Percentiles rank a stretch among this genome's conserved stretches.
Evolutionary conservation across 2,888 invertebrate species (phyloP).

Genomic region (Andrena camellia): DNA sequence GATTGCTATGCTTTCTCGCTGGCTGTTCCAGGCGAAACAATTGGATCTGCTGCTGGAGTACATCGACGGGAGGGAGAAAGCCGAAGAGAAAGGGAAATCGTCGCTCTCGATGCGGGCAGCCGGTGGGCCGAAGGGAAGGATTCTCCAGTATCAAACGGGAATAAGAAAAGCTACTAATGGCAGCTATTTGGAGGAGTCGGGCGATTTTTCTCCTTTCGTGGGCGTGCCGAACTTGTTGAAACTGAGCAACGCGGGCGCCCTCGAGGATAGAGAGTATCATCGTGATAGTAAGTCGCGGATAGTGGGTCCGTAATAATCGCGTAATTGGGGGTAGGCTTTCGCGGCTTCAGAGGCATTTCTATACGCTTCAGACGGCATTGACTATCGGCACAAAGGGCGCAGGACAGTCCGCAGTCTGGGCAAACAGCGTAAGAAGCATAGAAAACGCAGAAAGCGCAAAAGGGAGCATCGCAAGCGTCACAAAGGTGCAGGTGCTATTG

Average conservation of each 20-base stretch:
- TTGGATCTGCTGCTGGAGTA: conserved; percentile 69
- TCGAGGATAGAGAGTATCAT: neutral
- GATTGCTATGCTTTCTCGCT: neutral
- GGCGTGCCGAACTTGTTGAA: conserved; percentile 11
- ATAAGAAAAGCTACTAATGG: conserved; percentile 43
- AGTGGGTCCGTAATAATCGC: neutral
- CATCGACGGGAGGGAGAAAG: conserved; percentile 68
- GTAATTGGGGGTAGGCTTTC: neutral
- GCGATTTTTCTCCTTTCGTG: conserved; percentile 9
- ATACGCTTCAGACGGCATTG: conserved; percentile 16
- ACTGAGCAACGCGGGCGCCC: conserved; percentile 3
- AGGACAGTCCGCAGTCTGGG: conserved; percentile 52
- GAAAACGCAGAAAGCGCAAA: conserved; percentile 29
- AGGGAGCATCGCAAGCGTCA: conserved; percentile 43
- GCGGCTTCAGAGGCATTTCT: neutral
- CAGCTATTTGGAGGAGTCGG: conserved; percentile 11
- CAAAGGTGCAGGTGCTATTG: conserved; percentile 47
- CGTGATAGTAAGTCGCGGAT: conserved; percentile 26
- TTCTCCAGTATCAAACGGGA: conserved; percentile 48
- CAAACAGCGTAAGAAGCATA: conserved; percentile 20
- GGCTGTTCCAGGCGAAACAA: conserved; percentile 59
- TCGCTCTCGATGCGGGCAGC: conserved; percentile 9
- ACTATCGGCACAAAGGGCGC: neutral
- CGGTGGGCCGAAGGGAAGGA: conserved; percentile 10
- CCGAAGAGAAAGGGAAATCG: conserved; percentile 30